These are phyloP conservation scores for Ceraclea dissimilis DNA, from an alignment of 2,888 invertebrate species.

Conservation along the genomic window DNA sequence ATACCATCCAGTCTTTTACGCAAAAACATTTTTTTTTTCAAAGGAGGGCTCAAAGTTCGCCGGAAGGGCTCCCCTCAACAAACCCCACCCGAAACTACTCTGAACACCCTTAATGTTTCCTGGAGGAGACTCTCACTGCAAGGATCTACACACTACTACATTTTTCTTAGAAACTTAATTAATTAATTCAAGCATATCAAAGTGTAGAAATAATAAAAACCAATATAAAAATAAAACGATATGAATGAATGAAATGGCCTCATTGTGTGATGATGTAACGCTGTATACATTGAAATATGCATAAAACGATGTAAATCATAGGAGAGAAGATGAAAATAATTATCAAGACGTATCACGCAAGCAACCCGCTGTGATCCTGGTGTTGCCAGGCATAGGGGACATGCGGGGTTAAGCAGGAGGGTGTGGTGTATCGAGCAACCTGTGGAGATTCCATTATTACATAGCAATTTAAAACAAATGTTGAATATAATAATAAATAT, in stretches of 20 bases:
- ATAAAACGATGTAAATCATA: not conserved
- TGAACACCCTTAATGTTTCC: no score
- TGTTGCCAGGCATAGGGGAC: not conserved
- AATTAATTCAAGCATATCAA: not conserved
- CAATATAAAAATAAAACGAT: no score
- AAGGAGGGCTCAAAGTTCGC: no score
- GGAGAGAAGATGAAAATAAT: not conserved
- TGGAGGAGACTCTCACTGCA: no score
- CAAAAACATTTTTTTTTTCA: no score
- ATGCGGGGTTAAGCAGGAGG: not conserved
- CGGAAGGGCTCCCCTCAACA: no score
- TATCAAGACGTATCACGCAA: not conserved
- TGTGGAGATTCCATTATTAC: not conserved
- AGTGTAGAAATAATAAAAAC: no score
- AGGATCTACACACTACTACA: no score
- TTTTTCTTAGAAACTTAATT: not conserved
- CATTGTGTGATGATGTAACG: not conserved
- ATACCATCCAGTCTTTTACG: no score
- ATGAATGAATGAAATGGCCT: not conserved
- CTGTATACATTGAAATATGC: not conserved
- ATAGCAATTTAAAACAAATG: not conserved
- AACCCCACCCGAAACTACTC: no score
- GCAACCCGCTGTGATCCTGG: not conserved
- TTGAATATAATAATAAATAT: no score
- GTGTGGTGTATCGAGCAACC: not conserved